These are phyloP conservation scores for Linurgus olivaceus DNA, from an alignment of 2,797 vertebrate species.

Conservation along the genomic window DNA sequence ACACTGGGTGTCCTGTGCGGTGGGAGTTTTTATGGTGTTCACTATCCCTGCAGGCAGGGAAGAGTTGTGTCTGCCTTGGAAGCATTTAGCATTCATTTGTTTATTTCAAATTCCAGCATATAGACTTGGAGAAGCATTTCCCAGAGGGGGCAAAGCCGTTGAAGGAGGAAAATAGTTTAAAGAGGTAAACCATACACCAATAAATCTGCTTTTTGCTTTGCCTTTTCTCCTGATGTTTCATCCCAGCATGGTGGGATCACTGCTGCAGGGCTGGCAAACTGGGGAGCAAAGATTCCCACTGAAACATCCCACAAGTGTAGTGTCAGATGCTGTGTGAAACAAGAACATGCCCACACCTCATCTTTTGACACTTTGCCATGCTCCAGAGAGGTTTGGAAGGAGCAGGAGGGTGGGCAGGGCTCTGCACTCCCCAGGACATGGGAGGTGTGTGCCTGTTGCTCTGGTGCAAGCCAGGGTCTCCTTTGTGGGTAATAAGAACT, in stretches of 20 bases:
- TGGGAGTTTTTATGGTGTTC: neutral
- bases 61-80: neutral
- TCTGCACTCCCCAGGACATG: fast-evolving
- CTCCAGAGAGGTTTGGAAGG: neutral
- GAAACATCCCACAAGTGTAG: fast-evolving
- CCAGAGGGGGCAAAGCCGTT: neutral
- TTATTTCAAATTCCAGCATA: neutral
- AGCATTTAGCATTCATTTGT: neutral
- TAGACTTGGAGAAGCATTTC: neutral
- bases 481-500: neutral
- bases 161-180: neutral
- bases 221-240: neutral
- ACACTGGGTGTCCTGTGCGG: neutral
- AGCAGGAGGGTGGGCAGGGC: neutral
- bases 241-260: fast-evolving
- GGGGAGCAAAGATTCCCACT: fast-evolving
- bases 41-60: neutral
- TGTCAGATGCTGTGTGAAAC: neutral
- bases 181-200: neutral
- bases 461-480: neutral
- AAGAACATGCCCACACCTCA: fast-evolving
- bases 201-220: neutral
- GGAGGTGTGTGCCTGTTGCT: neutral
- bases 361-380: neutral
- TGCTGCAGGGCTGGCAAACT: fast-evolving